These are phyloP conservation scores for Cyanoramphus novaezelandiae DNA, from an alignment of 2,113 vertebrate species.

Conservation along the genomic window DNA sequence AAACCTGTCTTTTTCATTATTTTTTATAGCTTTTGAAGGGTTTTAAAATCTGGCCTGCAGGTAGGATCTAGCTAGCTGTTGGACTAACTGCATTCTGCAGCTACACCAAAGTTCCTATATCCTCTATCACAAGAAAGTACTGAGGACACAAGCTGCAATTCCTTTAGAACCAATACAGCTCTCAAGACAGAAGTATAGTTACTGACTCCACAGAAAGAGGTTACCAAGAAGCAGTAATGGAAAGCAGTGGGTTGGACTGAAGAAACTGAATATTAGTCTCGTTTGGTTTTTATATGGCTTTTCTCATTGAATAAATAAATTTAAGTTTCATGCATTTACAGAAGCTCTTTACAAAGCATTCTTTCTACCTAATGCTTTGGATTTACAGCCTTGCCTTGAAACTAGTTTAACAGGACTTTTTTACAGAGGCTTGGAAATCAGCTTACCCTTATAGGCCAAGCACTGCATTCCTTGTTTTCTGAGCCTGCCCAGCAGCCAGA, in stretches of 20 bases:
- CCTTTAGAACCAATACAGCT: not conserved
- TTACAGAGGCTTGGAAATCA: not conserved
- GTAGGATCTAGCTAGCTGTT: not conserved
- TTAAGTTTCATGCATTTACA: not conserved
- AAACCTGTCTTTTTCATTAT: not conserved
- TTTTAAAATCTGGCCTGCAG: not conserved
- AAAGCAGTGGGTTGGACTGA: not conserved
- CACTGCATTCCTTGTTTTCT: not conserved
- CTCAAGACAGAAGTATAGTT: not conserved
- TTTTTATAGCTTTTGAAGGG: not conserved
- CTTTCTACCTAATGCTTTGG: not conserved
- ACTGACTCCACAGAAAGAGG: not conserved
- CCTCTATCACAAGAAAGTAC: not conserved
- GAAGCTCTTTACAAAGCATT: not conserved
- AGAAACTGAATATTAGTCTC: not conserved
- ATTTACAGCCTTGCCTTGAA: not conserved
- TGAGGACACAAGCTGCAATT: not conserved
- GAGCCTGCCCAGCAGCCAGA: not conserved
- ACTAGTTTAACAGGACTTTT: not conserved
- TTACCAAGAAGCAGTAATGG: not conserved
- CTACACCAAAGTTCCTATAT: not conserved
- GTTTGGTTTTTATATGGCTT: not conserved
- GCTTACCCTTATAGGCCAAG: not conserved
- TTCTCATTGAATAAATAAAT: not conserved
- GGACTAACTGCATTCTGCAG: not conserved